These are phyloP conservation scores for Ormyrus labotus DNA, from an alignment of 2,888 invertebrate species.

Conservation along the genomic window DNA sequence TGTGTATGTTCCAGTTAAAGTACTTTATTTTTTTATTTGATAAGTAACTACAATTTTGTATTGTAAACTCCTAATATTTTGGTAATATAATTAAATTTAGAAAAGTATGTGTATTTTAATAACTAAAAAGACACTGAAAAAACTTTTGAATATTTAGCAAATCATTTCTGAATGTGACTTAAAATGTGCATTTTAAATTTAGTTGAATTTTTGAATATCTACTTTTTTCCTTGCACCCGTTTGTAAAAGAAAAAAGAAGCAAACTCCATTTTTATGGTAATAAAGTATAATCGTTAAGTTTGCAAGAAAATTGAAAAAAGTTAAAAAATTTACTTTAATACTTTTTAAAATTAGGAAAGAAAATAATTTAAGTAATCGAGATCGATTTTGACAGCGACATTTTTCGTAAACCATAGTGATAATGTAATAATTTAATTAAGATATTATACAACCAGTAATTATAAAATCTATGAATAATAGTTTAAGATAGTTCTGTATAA, in stretches of 20 bases:
- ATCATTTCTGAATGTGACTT: too few relatives aligned
- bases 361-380: conserved; percentile 1
- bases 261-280: conserved; percentile 23
- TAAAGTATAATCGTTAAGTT: conserved; percentile 25
- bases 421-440: conserved; percentile 58
- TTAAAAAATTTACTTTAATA: conserved; percentile 3
- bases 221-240: conserved; percentile 20
- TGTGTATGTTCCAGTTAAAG: not conserved
- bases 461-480: conserved; percentile 59
- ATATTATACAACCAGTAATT: conserved; percentile 61
- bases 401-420: conserved; percentile 52
- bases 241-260: conserved; percentile 26
- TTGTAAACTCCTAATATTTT: conserved; percentile 19
- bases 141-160: not conserved
- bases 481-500: conserved; percentile 67
- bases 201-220: too few relatives aligned
- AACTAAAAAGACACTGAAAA: conserved; percentile 20
- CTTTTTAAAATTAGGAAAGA: conserved; percentile 10
- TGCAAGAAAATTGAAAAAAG: not conserved
- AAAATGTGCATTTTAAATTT: too few relatives aligned
- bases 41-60: conserved; percentile 37
- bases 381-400: conserved; percentile 40
- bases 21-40: conserved; percentile 23
- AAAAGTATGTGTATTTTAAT: conserved; percentile 40
- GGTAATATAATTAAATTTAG: conserved; percentile 1